Conservation (phyloP, 2,797 vertebrate species). For the Falco cherrug region DNA sequence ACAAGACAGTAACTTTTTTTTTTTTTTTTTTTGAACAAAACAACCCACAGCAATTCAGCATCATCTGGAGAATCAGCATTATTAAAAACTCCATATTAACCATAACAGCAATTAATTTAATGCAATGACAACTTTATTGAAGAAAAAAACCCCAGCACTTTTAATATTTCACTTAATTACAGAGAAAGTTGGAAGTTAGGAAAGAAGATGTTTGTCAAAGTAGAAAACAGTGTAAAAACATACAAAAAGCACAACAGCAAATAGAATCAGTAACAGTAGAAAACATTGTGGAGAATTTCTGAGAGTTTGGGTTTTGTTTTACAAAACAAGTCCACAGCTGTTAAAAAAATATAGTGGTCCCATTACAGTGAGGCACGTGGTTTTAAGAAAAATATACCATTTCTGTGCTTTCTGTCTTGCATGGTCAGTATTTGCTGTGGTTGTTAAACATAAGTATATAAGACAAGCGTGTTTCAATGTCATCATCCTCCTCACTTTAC, state of each 20-base stretch:
- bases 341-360: background rate
- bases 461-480: background rate
- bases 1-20: background rate
- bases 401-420: slow-evolving; percentile 8
- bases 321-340: background rate
- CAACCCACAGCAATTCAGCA: background rate
- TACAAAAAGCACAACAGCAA: slow-evolving; percentile 8
- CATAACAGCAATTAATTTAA: background rate
- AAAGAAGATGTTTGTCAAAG: background rate
- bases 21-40: background rate
- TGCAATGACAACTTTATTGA: slow-evolving; percentile 53
- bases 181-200: background rate
- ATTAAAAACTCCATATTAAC: background rate
- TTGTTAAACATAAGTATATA: slow-evolving; percentile 37
- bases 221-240: slow-evolving; percentile 6
- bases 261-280: background rate
- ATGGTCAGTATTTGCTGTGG: background rate
- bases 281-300: background rate
- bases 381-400: slow-evolving; percentile 1
- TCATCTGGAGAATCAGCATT: background rate
- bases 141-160: background rate
- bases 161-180: slow-evolving; percentile 7
- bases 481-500: background rate
- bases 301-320: background rate
- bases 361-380: background rate